These are phyloP conservation scores for Pterocles orientalis DNA, from an alignment of 2,113 vertebrate genomes.

Conservation along the genomic window DNA sequence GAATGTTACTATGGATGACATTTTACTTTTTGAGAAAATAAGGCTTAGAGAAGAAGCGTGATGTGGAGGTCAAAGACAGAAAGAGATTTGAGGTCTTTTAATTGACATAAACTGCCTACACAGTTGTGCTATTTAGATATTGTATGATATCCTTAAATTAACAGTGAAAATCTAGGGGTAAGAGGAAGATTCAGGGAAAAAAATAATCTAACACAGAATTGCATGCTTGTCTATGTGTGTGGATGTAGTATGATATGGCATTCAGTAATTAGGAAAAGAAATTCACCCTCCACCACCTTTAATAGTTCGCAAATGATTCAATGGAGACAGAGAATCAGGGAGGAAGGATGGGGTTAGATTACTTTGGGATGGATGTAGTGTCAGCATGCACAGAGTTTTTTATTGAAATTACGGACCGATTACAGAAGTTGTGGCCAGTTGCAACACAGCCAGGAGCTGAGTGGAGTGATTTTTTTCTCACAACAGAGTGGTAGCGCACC, in stretches of 20 bases:
- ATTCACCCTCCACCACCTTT: background rate
- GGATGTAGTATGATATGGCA: background rate
- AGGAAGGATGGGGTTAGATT: background rate
- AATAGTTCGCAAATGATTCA: background rate
- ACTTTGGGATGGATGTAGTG: background rate
- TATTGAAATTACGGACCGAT: background rate
- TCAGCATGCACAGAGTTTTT: background rate
- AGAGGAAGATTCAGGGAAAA: background rate
- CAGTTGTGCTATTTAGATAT: background rate
- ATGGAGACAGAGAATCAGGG: background rate
- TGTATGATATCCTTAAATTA: background rate
- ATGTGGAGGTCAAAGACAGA: background rate
- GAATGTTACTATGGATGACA: background rate
- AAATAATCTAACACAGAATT: background rate
- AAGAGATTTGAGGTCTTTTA: background rate
- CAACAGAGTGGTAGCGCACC: background rate
- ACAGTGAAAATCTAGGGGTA: background rate
- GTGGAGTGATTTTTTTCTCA: background rate
- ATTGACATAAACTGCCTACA: background rate
- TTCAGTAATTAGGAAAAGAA: background rate
- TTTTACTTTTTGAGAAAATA: conserved; percentile 20
- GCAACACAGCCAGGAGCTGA: background rate
- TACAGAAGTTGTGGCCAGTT: background rate
- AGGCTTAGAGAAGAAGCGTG: background rate
- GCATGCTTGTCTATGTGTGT: background rate